Base-by-base conservation (phyloP, 1,140 invertebrate species). In the Caenorhabditis tropicalis region DNA sequence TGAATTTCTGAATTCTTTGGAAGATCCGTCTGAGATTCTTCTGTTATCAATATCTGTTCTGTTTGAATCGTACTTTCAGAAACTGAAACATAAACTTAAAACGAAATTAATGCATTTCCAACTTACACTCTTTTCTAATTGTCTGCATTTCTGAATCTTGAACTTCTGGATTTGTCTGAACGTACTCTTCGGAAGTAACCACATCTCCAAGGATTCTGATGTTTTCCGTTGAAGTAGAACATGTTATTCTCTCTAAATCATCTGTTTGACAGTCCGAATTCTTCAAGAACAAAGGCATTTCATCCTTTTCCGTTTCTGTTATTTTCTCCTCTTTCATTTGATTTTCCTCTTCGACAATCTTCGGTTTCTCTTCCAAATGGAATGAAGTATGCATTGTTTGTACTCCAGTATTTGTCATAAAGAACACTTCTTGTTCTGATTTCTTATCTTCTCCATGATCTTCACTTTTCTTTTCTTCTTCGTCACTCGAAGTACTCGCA, bases 351-450 rank as follows among this genome's bases (percentile, higher is more conserved):
- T 74, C 65, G 1, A 46, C 36, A 24, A 24, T 43, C 6, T 74
- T 43, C n/a, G 65, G 65, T 43, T 74, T 74, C 4, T 43, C 33
- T 10, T 74, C 65, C 12, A 43, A 43, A 74, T 74, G 33, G 65
- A 74, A 43, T 15, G 36, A 74, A 0, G 36, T 43, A 46, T 74
- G 65, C 65, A 74, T 74, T 2, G 65, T 74, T 15, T 74, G 65
- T 7, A 74, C 65, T 43, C 65, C 65, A 27, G 65, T 43, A 29
- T 43, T 74, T 39, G 65, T 74, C 65, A 74, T 74, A 27, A 74
- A 43, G 33, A 43, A 74, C 33, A 74, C 36, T 43, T 74, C 36
- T 4, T 74, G 36, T 24, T 27, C 36, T 24, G 65, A 74, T 74
- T 43, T 43, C 31, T 65, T 65, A 4, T 65, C 29, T 46, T n/a